Conservation (phyloP, 2,797 vertebrate species). For the Eleutherodactylus coqui region DNA sequence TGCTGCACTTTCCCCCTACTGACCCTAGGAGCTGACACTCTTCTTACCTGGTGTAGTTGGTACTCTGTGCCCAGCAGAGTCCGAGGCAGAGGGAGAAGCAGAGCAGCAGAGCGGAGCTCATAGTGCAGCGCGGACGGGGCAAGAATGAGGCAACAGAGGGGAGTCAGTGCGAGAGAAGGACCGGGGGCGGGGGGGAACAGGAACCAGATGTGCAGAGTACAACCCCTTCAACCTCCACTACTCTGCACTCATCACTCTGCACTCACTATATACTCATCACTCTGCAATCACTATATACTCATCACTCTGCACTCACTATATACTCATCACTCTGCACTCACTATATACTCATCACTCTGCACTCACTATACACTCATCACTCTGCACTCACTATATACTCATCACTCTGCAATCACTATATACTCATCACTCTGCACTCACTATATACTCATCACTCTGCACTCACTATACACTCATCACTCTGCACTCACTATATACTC, state of each 20-base stretch:
- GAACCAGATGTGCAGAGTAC: neutral
- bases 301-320: neutral
- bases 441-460: neutral
- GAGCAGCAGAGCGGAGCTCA: neutral
- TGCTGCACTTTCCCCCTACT: neutral
- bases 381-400: neutral
- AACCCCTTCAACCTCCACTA: neutral
- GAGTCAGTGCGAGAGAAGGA: neutral
- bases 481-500: neutral
- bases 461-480: neutral
- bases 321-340: neutral
- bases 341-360: neutral
- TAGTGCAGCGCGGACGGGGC: neutral
- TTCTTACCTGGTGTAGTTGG: slow-evolving; percentile 15
- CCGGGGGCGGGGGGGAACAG: neutral
- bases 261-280: neutral
- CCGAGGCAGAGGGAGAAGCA: slow-evolving; percentile 13
- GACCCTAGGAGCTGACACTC: too few relatives aligned
- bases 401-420: neutral
- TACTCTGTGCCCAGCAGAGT: slow-evolving; percentile 16
- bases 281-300: neutral
- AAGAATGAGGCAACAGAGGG: neutral
- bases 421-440: neutral
- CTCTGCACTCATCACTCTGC: neutral
- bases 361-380: neutral